Conservation (phyloP, 2,797 vertebrate genomes). For the Microctenopoma stevenorrisi region DNA sequence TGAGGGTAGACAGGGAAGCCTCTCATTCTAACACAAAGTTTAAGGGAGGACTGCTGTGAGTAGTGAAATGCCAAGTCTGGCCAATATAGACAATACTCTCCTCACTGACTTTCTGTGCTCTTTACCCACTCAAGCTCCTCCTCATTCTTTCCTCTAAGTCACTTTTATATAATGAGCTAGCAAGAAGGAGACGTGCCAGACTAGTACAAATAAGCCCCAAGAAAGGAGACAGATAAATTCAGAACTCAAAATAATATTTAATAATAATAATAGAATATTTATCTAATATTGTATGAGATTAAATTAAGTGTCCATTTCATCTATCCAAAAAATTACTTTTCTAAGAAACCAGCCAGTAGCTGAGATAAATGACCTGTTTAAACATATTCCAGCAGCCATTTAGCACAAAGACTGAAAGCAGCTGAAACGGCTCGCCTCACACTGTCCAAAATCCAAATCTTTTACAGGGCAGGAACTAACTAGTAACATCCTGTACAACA, state of each 20-base stretch:
- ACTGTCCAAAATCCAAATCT: no score
- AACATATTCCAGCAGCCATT: no score
- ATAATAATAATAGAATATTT: no score
- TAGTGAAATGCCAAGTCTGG: constrained; percentile 3
- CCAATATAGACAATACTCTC: constrained; percentile 22
- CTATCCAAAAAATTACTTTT: no score
- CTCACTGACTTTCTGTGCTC: constrained; percentile 20
- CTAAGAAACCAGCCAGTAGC: no score
- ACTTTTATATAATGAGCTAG: constrained; percentile 6
- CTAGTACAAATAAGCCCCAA: background rate
- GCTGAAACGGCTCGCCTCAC: no score
- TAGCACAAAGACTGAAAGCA: no score
- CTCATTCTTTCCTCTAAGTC: background rate
- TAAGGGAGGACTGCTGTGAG: constrained; percentile 29
- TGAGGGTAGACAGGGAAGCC: constrained; percentile 16
- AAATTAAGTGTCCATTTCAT: no score
- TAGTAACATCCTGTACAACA: no score
- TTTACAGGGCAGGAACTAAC: no score
- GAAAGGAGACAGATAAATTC: background rate
- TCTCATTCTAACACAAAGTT: constrained; percentile 55
- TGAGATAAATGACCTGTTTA: no score
- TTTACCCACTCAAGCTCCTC: constrained; percentile 13
- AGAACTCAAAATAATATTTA: background rate
- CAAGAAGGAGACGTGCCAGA: background rate
- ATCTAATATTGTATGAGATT: no score